Percentiles rank a stretch among this genome's conserved stretches.
Evolutionary conservation across 2,113 vertebrate genomes (phyloP).

Genomic region (Heliornis fulica): DNA sequence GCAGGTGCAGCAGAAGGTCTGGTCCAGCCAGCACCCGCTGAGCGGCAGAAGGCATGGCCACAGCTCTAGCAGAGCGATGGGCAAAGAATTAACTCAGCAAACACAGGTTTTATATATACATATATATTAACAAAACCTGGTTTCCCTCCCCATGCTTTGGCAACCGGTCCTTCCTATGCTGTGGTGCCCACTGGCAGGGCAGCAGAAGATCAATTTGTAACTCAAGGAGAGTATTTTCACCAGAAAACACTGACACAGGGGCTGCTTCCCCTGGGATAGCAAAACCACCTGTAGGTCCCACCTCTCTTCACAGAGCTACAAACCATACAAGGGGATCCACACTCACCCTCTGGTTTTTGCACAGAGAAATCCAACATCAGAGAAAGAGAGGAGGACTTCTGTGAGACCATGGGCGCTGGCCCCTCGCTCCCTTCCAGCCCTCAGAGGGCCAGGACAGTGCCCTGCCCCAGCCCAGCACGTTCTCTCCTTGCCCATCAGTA

Average conservation of each 20-base stretch:
- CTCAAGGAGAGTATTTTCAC: background rate
- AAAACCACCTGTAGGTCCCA: fast-evolving
- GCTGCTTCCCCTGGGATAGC: background rate
- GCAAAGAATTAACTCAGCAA: background rate
- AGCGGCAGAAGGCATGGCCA: fast-evolving
- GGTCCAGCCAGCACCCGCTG: background rate
- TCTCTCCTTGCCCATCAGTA: background rate
- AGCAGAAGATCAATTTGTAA: background rate
- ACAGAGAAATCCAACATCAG: background rate
- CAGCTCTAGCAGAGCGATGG: background rate
- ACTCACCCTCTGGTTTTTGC: background rate
- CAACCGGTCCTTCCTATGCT: background rate
- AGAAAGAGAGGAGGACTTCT: background rate
- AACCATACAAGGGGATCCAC: background rate
- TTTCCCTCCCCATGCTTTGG: background rate
- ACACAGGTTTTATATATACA: background rate
- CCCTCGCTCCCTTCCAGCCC: fast-evolving
- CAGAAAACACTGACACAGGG: background rate
- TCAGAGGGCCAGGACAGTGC: fast-evolving
- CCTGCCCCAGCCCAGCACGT: background rate
- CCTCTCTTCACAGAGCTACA: background rate
- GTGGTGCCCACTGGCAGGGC: background rate
- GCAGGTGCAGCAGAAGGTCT: background rate
- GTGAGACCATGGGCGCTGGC: background rate
- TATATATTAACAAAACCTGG: background rate